Evolutionary conservation across 2,888 invertebrate species (phyloP).

Genomic region (Temnothorax unifasciatus): DNA sequence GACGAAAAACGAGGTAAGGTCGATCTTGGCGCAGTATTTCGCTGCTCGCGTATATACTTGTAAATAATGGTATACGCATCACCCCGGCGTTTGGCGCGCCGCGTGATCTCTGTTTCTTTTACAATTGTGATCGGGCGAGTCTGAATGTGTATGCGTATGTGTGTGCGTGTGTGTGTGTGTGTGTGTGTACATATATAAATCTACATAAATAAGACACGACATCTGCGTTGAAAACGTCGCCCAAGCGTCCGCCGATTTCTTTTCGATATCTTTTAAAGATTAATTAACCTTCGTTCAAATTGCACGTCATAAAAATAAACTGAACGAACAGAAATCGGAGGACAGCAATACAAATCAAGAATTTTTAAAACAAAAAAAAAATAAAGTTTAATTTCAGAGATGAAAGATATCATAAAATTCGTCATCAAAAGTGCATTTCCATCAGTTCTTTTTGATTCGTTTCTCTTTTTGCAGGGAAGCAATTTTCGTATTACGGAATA

Average conservation of each 20-base stretch:
- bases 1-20: slow-evolving; percentile 70
- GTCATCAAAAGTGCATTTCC: neutral
- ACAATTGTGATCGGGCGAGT: slow-evolving; percentile 79
- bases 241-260: slow-evolving; percentile 23
- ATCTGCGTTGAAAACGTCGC: slow-evolving; percentile 69
- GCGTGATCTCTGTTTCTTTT: slow-evolving; percentile 66
- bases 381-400: neutral
- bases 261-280: neutral
- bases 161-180: slow-evolving; percentile 54
- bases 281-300: neutral
- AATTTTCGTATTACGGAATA: neutral
- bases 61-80: slow-evolving; percentile 75
- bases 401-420: neutral
- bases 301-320: slow-evolving; percentile 18
- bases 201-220: slow-evolving; percentile 71
- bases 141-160: slow-evolving; percentile 55
- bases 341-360: neutral
- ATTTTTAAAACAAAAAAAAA: no score
- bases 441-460: neutral
- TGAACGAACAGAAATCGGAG: slow-evolving; percentile 1
- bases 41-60: slow-evolving; percentile 76
- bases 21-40: slow-evolving; percentile 75
- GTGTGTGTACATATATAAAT: slow-evolving; percentile 63
- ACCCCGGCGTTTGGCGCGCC: slow-evolving; percentile 65
- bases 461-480: neutral